Conservation (phyloP, 2,113 vertebrate species). For the Narcine bancroftii region DNA sequence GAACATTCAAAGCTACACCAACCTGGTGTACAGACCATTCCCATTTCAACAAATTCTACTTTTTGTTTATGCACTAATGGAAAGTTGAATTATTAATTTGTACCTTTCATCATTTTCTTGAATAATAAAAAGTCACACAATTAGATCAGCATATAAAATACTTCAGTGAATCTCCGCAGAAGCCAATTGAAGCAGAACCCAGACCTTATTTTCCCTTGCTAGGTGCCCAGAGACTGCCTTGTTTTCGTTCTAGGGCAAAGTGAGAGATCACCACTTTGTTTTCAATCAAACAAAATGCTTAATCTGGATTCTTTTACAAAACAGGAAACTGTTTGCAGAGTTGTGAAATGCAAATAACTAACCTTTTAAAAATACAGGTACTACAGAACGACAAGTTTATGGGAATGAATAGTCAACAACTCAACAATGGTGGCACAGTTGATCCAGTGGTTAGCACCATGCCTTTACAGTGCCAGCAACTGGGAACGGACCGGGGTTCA, state of each 20-base stretch:
- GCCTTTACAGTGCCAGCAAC: too few relatives aligned
- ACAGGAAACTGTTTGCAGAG: not conserved
- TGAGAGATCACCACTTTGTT: not conserved
- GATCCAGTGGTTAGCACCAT: too few relatives aligned
- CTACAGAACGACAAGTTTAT: not conserved
- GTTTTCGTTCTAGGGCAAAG: not conserved
- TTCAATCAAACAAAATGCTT: not conserved
- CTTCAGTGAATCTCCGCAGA: not conserved
- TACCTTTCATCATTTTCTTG: not conserved
- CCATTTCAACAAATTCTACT: not conserved
- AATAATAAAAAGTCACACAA: not conserved
- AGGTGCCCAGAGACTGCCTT: not conserved
- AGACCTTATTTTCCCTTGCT: not conserved
- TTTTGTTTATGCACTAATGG: not conserved
- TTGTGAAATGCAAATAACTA: constrained; percentile 2
- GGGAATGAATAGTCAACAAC: not conserved
- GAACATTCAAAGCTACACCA: not conserved
- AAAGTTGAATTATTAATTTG: not conserved
- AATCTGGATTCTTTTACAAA: not conserved
- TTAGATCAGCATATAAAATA: not conserved
- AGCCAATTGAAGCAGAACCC: not conserved
- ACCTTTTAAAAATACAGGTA: not conserved
- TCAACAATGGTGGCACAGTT: too few relatives aligned
- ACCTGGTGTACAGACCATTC: not conserved
- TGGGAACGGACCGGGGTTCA: too few relatives aligned